Base-by-base conservation (phyloP, 2,888 invertebrate genomes). In the Eupelmus urozonus region DNA sequence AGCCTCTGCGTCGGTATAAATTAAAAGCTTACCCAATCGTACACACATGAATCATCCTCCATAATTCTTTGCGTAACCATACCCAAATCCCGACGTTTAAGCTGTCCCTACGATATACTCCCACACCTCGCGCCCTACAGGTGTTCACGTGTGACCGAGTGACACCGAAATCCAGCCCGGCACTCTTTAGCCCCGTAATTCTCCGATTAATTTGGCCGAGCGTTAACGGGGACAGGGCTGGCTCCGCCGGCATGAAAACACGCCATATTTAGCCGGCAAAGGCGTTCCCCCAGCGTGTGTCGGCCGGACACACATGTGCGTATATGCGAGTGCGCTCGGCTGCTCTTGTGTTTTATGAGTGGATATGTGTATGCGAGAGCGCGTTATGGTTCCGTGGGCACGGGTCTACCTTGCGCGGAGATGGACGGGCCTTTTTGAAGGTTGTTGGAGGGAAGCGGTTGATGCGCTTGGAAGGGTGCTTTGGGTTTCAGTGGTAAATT, bases 241-340 rank as follows among this genome's bases (percentile, higher is more conserved):
- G 0, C 7, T 3, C 34, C 34, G 74, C 67, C 75, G 20, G 5
- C 16, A 81, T 73, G 80, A 82, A 82, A 78, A 81, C 82, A 81
- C 73, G 76, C 84, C 83, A 81, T 83, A 83, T 83, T 82, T 80
- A 83, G 83, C 73, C n/a, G 9, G 20, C 53, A 40, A 20, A 16
- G 9, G 55, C 40, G 55, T 27, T 20, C 13, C 16, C 60, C 29
- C 55, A 1, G 23, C 34, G 20, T 55, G 16, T 27, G 13, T 7
- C 45, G 13, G 9, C 13, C 16, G 57, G 29, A 23, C 27, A 45
- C 69, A 51, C 53, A 62, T 66, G 45, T 27, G 42, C 34, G 66
- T 53, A 9, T 34, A 18, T 13, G 18, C 13, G 45, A 23, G 16
- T 16, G 23, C 34, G 34, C 34, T 34, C 34, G 34, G 5, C 9